These are phyloP conservation scores for Isoperla grammatica DNA, from an alignment of 2,888 invertebrate species.

Conservation along the genomic window DNA sequence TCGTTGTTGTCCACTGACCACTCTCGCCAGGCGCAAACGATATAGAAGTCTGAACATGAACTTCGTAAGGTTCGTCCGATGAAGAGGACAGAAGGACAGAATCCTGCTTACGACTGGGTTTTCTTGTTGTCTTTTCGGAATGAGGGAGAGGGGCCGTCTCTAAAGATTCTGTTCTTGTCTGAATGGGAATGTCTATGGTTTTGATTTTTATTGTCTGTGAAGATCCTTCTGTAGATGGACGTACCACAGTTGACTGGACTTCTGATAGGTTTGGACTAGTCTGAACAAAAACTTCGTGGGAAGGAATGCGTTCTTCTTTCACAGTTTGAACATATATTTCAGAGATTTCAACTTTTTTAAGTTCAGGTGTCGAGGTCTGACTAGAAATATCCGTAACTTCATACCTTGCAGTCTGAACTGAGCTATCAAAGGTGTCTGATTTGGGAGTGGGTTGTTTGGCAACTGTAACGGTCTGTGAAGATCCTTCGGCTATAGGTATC, in stretches of 20 bases:
- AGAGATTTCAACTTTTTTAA: constrained; percentile 3
- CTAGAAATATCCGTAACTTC: constrained; percentile 1
- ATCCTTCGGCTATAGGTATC: constrained; percentile 37
- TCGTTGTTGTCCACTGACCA: too few species aligned
- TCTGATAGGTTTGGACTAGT: neutral
- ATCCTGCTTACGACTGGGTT: neutral
- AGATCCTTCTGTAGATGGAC: neutral
- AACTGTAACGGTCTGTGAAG: constrained; percentile 36
- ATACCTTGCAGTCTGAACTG: constrained; percentile 34
- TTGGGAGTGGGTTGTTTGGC: constrained; percentile 28
- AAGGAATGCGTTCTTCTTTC: constrained; percentile 14
- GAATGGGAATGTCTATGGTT: constrained; percentile 5
- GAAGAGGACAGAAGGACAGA: constrained; percentile 10
- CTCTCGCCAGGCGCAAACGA: constrained; percentile 44
- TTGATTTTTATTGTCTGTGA: constrained; percentile 4
- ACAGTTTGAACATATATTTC: constrained; percentile 12
- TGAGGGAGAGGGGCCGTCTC: constrained; percentile 6
- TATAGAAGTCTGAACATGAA: constrained; percentile 55
- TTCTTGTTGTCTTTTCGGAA: neutral
- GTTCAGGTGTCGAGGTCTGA: constrained; percentile 3
- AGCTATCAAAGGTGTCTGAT: constrained; percentile 37
- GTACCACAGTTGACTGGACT: neutral
- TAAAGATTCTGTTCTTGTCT: constrained; percentile 10
- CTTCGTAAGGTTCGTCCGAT: constrained; percentile 52
- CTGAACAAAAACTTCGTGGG: constrained; percentile 10